Conservation (phyloP, 2,888 invertebrate genomes). For the Clepsis dumicolana region DNA sequence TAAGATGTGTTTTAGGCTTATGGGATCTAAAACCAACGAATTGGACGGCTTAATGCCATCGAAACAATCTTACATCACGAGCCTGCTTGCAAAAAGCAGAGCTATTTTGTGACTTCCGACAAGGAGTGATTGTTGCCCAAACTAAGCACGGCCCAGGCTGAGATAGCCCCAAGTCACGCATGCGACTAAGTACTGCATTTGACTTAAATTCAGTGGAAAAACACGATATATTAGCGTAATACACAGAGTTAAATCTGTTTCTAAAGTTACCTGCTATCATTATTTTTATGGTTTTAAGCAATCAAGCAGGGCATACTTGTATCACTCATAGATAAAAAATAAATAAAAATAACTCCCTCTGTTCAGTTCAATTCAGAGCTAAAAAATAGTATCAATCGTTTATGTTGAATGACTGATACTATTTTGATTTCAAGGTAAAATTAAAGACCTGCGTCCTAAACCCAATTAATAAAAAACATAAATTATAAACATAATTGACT, state of each 20-base stretch:
- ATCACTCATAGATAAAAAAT: no score
- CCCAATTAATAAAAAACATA: not conserved
- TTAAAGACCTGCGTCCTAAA: not conserved
- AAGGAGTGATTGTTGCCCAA: conserved; percentile 41
- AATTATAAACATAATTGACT: not conserved
- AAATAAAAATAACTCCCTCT: no score
- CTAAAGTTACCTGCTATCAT: no score
- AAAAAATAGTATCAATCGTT: no score
- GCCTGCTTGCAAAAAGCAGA: conserved; percentile 28
- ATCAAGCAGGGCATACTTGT: no score
- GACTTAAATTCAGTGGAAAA: not conserved
- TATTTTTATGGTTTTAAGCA: not conserved
- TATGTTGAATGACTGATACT: no score
- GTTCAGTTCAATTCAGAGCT: no score
- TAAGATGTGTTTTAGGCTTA: not conserved
- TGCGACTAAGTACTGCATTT: conserved; percentile 13
- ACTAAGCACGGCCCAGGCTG: conserved; percentile 28
- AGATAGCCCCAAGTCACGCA: conserved; percentile 39
- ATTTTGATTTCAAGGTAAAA: no score
- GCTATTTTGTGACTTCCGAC: conserved; percentile 39
- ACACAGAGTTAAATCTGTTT: not conserved
- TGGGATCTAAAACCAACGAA: not conserved
- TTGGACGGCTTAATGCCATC: conserved; percentile 18
- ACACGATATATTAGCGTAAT: not conserved
- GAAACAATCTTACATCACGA: conserved; percentile 31